phyloP scores from a whole-genome alignment of 2,797 vertebrate species.

The Ptychobarbus kaznakovi region DNA sequence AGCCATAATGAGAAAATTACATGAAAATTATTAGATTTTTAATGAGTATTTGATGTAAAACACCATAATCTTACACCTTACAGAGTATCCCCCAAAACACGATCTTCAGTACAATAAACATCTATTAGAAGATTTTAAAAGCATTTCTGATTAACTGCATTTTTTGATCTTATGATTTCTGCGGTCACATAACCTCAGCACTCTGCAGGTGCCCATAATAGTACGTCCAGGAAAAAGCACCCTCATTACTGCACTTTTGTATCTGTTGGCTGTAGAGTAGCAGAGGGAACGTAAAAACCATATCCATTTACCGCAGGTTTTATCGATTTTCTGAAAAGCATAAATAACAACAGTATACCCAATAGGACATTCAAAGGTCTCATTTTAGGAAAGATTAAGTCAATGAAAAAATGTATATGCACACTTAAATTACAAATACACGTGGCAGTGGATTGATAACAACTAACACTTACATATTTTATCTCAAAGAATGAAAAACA shows the following conservation, averaged over 20 bases:
- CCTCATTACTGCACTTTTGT: background rate
- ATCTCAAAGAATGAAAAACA: background rate
- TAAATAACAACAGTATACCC: background rate
- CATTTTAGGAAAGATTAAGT: background rate
- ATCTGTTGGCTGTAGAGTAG: conserved; percentile 7
- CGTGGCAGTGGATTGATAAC: background rate
- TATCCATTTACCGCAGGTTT: background rate
- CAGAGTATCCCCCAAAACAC: background rate
- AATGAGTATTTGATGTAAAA: background rate
- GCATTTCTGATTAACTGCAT: background rate
- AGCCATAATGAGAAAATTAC: background rate
- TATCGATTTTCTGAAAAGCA: conserved; percentile 33
- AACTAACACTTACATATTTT: background rate
- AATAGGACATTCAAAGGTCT: background rate
- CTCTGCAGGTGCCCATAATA: conserved; percentile 34
- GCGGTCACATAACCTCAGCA: conserved; percentile 16
- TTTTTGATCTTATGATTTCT: background rate
- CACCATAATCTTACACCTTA: conserved; percentile 6
- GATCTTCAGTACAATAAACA: conserved; percentile 1
- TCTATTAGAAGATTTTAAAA: background rate
- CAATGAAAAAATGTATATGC: background rate
- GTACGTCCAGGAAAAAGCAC: conserved; percentile 35
- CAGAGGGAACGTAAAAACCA: background rate
- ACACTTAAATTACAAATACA: background rate
- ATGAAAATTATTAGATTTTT: background rate